Evolutionary conservation across 2,888 invertebrate genomes (phyloP).

Genomic region (Amaurobius ferox): DNA sequence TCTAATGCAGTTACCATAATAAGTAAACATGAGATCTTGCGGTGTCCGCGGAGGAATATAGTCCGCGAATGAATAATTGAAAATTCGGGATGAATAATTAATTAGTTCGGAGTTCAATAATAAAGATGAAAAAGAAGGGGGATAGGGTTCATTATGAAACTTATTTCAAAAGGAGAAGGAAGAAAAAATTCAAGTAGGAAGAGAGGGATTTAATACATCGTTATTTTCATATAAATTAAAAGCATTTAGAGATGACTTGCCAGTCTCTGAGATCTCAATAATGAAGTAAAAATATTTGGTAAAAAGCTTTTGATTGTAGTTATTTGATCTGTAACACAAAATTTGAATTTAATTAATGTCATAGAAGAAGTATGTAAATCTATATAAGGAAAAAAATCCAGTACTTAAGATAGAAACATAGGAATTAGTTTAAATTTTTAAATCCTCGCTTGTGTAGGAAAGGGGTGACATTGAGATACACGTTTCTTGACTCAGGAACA

Average conservation of each 20-base stretch:
- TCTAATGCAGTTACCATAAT: conserved; percentile 6
- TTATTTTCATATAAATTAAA: neutral
- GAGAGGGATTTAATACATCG: neutral
- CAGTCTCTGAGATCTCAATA: too few species aligned
- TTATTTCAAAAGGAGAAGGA: neutral
- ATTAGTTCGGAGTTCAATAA: conserved; percentile 17
- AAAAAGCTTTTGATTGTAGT: too few species aligned
- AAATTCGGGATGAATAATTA: conserved; percentile 29
- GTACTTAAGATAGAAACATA: too few species aligned
- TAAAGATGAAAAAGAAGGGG: neutral
- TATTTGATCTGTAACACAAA: too few species aligned
- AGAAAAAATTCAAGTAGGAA: neutral
- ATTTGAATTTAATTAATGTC: too few species aligned
- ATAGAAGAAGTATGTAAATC: too few species aligned
- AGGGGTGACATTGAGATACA: too few species aligned
- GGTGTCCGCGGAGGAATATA: neutral
- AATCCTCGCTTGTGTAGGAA: too few species aligned
- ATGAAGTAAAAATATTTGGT: too few species aligned
- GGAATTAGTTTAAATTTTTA: too few species aligned
- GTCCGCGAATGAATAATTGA: conserved; percentile 35
- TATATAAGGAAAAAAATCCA: too few species aligned
- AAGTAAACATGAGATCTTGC: neutral
- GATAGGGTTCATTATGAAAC: neutral
- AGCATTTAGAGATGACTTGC: neutral
- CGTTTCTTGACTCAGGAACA: too few species aligned